Evolutionary conservation across 2,888 invertebrate species (phyloP).

Genomic region (Rhamnusium bicolor): DNA sequence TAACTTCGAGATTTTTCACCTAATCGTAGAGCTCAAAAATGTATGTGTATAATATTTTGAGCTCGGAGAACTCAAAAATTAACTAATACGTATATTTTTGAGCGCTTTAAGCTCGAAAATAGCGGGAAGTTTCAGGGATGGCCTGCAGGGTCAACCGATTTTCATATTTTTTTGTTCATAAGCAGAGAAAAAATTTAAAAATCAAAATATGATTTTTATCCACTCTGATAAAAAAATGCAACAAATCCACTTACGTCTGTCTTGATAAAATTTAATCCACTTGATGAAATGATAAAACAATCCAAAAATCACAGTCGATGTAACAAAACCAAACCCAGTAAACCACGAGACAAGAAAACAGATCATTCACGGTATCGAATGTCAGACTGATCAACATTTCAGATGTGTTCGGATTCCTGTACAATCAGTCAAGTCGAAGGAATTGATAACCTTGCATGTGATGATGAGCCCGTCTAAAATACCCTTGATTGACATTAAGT

Average conservation of each 20-base stretch:
- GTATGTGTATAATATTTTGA: no score
- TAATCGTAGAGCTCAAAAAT: no score
- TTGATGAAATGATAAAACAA: conserved; percentile 30
- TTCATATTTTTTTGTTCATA: no score
- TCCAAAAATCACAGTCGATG: neutral
- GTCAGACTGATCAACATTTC: neutral
- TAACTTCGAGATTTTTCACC: no score
- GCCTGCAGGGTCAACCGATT: no score
- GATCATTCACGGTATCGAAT: conserved; percentile 25
- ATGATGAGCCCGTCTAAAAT: conserved; percentile 43
- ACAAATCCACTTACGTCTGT: conserved; percentile 8
- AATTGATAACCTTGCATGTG: conserved; percentile 50
- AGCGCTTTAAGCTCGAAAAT: no score
- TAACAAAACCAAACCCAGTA: conserved; percentile 29
- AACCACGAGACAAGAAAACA: neutral
- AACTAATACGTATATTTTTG: no score
- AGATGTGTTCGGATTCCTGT: neutral
- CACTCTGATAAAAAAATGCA: neutral
- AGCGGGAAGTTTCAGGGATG: no score
- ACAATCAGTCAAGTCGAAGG: neutral
- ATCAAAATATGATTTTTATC: no score
- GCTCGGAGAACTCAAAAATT: no score
- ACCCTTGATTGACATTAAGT: conserved; percentile 48
- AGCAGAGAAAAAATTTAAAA: no score
- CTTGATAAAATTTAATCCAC: conserved; percentile 21